These are phyloP conservation scores for Nannoperca australis DNA, from an alignment of 2,797 vertebrate species.

Conservation along the genomic window DNA sequence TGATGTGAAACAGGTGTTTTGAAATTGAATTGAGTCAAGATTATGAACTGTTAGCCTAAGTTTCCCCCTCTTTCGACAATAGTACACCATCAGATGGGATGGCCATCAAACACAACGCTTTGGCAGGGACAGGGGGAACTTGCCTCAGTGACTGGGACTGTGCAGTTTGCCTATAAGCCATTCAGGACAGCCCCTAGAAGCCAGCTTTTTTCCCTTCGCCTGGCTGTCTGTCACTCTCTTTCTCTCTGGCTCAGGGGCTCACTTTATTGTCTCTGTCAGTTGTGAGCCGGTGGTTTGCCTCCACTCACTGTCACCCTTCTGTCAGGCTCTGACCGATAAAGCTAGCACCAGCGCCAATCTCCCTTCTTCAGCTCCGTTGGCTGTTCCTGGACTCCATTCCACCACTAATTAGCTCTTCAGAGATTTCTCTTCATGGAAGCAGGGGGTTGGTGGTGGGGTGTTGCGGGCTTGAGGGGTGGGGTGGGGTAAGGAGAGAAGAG, in stretches of 20 bases:
- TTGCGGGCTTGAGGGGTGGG: constrained; percentile 85
- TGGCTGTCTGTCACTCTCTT: constrained; percentile 73
- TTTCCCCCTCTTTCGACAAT: background rate
- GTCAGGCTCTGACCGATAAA: constrained; percentile 94
- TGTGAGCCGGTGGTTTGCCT: constrained; percentile 91
- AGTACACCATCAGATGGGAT: constrained; percentile 14
- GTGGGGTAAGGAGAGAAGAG: constrained; percentile 58
- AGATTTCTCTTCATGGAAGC: constrained; percentile 96
- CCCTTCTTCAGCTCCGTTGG: constrained; percentile 93
- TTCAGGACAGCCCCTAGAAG: constrained; percentile 54
- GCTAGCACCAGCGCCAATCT: constrained; percentile 82
- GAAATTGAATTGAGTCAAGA: background rate
- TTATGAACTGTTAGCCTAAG: background rate
- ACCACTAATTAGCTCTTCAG: constrained; percentile 99
- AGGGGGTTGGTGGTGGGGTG: constrained; percentile 67
- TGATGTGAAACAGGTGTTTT: constrained; percentile 27
- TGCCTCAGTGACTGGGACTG: constrained; percentile 29
- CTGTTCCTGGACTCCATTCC: constrained; percentile 95
- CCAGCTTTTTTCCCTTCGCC: constrained; percentile 23
- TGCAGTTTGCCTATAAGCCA: constrained; percentile 41
- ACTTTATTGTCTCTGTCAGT: constrained; percentile 95
- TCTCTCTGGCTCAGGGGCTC: constrained; percentile 83
- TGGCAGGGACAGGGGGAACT: constrained; percentile 29
- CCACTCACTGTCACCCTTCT: constrained; percentile 92
- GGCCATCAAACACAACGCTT: constrained; percentile 25